Evolutionary conservation across 2,797 vertebrate species (phyloP), one percentile per base, ranked within the genome.

Genomic region (Coendou prehensilis): DNA sequence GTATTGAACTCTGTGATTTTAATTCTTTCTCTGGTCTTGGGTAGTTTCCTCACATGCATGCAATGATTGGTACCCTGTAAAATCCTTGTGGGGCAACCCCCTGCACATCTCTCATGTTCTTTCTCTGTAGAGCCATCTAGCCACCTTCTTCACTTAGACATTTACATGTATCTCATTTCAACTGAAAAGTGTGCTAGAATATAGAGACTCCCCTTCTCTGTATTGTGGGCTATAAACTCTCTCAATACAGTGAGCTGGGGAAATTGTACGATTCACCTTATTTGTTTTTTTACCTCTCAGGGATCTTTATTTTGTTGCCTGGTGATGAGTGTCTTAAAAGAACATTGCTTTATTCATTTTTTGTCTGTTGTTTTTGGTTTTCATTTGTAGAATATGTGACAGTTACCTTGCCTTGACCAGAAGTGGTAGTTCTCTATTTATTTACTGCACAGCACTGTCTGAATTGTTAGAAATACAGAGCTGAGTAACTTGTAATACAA

Each of bases 281-380:
- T 50, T 95, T 94, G n/a, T 87, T 89, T 95, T 95, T 15, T 47
- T 56, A 9, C 47, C 33, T 87, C 10, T 59, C 54, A 92, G 6
- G 8, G 56, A 80, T 90, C 11, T 64, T 2, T 84, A 22, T 71
- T 93, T 69, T 69, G 15, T 73, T 28, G 5, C 59, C 22, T 85
- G 7, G 56, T 82, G 17, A 78, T 18, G 18, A n/a, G 17, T 63
- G 14, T 88, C 78, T 73, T 85, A n/a, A 85, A 95, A 88, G 2
- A 54, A 11, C 9, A 41, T 85, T 76, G 33, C 80, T 83, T 71
- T 14, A n/a, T 81, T 89, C 75, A 45, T 84, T 90, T 90, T 76
- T 64, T 64, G 22, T 73, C 79, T 95, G 37, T 9, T 84, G 45
- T 56, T 84, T 91, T 83, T 64, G 23, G 10, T 83, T n/a, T 91